phyloP scores from a whole-genome alignment of 2,797 vertebrate genomes.

The Manis javanica region DNA sequence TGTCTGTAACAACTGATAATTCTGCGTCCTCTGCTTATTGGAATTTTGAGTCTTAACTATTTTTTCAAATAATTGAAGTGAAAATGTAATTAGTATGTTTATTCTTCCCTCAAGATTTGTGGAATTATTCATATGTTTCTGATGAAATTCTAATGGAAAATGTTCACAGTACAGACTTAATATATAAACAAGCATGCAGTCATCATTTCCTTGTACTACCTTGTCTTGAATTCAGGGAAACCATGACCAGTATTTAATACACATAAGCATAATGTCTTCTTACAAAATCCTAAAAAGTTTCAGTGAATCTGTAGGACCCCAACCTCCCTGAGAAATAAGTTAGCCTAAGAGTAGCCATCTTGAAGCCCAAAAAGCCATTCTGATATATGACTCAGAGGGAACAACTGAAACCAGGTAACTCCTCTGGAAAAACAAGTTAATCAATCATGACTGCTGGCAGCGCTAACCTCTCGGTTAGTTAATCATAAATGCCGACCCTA shows the following conservation, averaged over 20 bases:
- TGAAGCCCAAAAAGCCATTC: no score
- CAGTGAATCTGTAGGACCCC: no score
- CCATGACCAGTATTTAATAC: background rate
- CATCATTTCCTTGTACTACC: background rate
- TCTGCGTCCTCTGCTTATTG: background rate
- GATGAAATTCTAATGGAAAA: background rate
- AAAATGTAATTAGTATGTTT: background rate
- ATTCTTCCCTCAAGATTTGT: background rate
- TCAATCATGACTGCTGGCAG: no score
- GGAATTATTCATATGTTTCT: background rate
- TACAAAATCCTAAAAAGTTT: background rate
- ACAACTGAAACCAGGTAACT: no score
- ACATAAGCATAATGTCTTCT: background rate
- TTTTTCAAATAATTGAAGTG: background rate
- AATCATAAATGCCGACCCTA: no score
- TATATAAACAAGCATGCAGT: background rate
- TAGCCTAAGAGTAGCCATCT: no score
- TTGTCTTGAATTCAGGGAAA: background rate
- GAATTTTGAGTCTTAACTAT: background rate
- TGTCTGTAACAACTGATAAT: background rate
- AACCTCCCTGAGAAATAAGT: no score
- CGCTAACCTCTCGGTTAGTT: no score
- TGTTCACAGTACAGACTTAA: background rate
- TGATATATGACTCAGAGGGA: no score
- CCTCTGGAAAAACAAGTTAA: no score